Base-by-base conservation (phyloP, 1,140 invertebrate genomes). In the Onthophagus taurus region DNA sequence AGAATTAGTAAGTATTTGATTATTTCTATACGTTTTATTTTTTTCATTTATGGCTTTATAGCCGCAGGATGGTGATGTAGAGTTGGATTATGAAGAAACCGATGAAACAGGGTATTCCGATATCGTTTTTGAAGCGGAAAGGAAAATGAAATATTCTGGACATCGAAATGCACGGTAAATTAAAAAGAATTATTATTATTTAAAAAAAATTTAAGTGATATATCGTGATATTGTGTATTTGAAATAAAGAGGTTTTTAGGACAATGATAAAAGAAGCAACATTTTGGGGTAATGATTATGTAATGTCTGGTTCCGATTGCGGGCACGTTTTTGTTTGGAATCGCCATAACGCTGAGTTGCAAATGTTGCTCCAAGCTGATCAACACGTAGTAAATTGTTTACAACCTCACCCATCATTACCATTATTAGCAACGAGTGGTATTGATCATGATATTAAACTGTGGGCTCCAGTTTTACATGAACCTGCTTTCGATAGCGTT, bases 361-460 rank as follows among this genome's bases (percentile, higher is more conserved):
- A 80, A n/a, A 89, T 85, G 76, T 63, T 89, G 0, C 61, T 91
- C 19, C 77, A 89, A 59, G 89, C 83, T 3, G 89, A 93, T 67
- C 75, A 80, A 36, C 86, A 88, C 59, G 88, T 92, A 0, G 87
- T 91, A 18, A 91, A 91, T 65, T 88, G 86, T 63, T 58, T 90
- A 0, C 85, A 89, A 57, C 89, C 89, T 0, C 89, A 93, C 68
- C 87, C 88, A 0, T 78, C 69, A 47, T 65, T 87, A 44, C 86
- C 87, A 42, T 75, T 89, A 50, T 58, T 93, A 4, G 87, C 87
- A 0, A 85, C 87, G 5, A 90, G 87, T 47, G 89, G 89, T 6
- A 91, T 93, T 45, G 89, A 93, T 61, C 88, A 92, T 64, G 85
- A 92, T 59, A 74, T 92, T 6, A 93, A 93, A 65, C 61, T 93